A percentile compares a stretch with the other conserved stretches of the same genome.
Conservation (phyloP, 2,888 invertebrate genomes). For the Coronaproctus castanopsis region DNA sequence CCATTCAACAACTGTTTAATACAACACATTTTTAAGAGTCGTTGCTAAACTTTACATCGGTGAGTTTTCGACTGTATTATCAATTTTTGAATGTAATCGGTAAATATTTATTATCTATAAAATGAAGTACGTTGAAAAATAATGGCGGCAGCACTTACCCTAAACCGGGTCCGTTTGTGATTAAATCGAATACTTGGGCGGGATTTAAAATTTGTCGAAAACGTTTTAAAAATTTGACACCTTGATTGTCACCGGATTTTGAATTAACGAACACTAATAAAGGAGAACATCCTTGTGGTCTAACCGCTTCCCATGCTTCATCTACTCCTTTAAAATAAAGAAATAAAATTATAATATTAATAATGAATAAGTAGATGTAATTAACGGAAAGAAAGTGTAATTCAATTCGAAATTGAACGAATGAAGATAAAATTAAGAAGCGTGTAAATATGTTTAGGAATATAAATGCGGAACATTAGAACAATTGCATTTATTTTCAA, state of each 20-base stretch:
- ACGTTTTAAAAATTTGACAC: slow-evolving; percentile 79
- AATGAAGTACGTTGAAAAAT: too few species aligned
- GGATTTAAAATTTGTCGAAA: slow-evolving; percentile 92
- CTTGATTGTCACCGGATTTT: slow-evolving; percentile 94
- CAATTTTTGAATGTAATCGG: too few species aligned
- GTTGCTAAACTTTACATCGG: background rate
- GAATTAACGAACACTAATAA: slow-evolving; percentile 93
- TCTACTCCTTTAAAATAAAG: slow-evolving; percentile 38
- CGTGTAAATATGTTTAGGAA: too few species aligned
- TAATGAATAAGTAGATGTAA: too few species aligned
- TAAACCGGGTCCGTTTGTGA: slow-evolving; percentile 60
- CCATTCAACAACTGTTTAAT: background rate
- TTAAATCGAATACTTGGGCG: slow-evolving; percentile 92
- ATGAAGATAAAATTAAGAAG: too few species aligned
- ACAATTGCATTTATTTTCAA: too few species aligned
- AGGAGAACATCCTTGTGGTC: slow-evolving; percentile 46
- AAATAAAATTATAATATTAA: slow-evolving; percentile 2
- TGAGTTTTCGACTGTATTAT: too few species aligned
- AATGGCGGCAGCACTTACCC: slow-evolving; percentile 49
- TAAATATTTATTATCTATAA: too few species aligned
- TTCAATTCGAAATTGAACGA: too few species aligned
- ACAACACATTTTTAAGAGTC: background rate
- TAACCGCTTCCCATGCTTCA: slow-evolving; percentile 75
- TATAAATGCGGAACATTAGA: too few species aligned
- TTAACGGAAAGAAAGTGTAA: too few species aligned